These are phyloP conservation scores for Lymantria monacha DNA, from an alignment of 2,888 invertebrate species.

Conservation along the genomic window DNA sequence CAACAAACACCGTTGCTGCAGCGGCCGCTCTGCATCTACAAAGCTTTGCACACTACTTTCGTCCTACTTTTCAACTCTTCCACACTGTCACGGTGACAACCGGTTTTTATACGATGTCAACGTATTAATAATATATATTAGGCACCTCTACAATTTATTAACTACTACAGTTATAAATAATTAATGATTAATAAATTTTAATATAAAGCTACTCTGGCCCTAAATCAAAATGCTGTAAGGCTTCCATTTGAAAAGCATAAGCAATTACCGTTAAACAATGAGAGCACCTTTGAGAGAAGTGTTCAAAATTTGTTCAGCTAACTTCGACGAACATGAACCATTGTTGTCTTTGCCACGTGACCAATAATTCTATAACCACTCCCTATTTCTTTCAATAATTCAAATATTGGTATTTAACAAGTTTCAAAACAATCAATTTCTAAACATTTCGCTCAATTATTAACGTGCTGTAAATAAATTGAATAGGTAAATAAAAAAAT, in stretches of 20 bases:
- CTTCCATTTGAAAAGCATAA: neutral
- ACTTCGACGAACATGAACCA: constrained; percentile 45
- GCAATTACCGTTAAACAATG: constrained; percentile 44
- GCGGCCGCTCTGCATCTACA: constrained; percentile 68
- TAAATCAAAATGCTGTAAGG: neutral
- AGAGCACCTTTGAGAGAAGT: constrained; percentile 36
- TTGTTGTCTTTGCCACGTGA: constrained; percentile 52
- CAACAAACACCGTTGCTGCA: constrained; percentile 77
- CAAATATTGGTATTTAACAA: constrained; percentile 40
- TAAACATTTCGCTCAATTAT: constrained; percentile 57
- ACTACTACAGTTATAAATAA: no score
- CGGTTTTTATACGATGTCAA: constrained; percentile 17
- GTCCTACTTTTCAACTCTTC: constrained; percentile 59
- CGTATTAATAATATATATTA: neutral
- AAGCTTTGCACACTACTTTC: constrained; percentile 60
- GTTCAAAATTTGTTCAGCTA: constrained; percentile 38
- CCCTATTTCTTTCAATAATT: constrained; percentile 59
- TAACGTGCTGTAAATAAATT: constrained; percentile 33
- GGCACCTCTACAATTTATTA: no score
- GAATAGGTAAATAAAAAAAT: no score
- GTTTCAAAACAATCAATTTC: constrained; percentile 61
- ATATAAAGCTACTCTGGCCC: no score
- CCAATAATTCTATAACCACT: constrained; percentile 45
- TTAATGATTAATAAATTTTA: no score
- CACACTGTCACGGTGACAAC: constrained; percentile 30